Conservation (phyloP, 2,888 invertebrate species). For the Xestia sexstrigata region DNA sequence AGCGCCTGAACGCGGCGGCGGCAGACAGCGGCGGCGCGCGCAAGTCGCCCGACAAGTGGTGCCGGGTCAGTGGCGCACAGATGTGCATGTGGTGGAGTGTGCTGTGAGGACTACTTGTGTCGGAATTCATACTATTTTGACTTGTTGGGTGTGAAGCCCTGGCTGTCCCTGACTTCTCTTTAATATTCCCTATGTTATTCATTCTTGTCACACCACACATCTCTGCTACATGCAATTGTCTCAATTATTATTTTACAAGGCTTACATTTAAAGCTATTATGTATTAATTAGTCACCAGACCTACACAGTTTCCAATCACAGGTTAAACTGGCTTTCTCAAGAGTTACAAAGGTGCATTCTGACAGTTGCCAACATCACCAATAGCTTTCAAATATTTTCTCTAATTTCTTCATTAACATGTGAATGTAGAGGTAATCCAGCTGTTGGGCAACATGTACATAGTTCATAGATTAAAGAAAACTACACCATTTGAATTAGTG, state of each 20-base stretch:
- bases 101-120: neutral
- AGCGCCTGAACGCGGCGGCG: slow-evolving; percentile 87
- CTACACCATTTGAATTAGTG: no score
- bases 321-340: neutral
- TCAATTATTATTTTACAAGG: neutral
- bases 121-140: neutral
- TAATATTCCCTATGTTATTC: neutral
- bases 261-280: neutral
- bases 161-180: neutral
- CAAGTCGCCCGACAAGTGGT: slow-evolving; percentile 88
- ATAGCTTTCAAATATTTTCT: no score
- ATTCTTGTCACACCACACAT: neutral
- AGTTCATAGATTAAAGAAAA: no score
- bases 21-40: slow-evolving; percentile 83
- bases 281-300: neutral
- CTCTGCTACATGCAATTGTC: neutral
- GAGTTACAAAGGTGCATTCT: neutral
- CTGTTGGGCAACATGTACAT: no score
- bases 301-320: neutral
- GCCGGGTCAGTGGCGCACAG: slow-evolving; percentile 77
- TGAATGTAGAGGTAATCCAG: no score
- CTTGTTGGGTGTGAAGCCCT: neutral
- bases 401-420: no score
- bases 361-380: neutral
- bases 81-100: slow-evolving; percentile 6